Conservation (phyloP, 2,797 vertebrate species). For the Smutsia temminckii region DNA sequence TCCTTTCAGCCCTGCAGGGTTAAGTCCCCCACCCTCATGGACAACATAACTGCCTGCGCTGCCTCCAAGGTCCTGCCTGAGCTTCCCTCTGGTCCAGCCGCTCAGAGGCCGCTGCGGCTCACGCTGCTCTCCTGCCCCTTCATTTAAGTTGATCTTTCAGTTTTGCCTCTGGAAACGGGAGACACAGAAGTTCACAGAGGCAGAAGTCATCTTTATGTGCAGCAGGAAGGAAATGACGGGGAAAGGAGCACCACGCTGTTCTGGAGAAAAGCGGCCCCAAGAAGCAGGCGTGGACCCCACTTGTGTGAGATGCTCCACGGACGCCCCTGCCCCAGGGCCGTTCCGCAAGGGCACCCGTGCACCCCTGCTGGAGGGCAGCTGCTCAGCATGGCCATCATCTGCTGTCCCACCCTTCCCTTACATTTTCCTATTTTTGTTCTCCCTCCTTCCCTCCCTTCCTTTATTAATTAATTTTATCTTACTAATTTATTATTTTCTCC, state of each 20-base stretch:
- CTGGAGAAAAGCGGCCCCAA: neutral
- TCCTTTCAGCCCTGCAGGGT: accelerated
- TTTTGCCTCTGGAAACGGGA: neutral
- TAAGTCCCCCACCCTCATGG: too few relatives aligned
- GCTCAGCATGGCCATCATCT: accelerated
- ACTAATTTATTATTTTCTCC: neutral
- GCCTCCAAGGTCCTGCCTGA: accelerated
- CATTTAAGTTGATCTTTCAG: accelerated
- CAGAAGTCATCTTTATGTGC: neutral
- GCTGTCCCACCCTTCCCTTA: neutral
- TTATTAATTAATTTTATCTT: neutral
- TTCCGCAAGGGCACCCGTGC: too few relatives aligned
- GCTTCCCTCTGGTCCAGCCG: too few relatives aligned
- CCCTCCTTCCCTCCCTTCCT: accelerated
- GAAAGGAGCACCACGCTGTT: neutral
- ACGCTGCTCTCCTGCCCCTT: neutral
- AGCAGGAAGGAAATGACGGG: neutral
- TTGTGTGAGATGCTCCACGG: accelerated
- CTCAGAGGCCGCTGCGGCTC: accelerated
- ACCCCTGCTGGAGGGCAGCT: too few relatives aligned
- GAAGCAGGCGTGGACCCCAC: neutral
- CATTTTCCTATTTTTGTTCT: accelerated
- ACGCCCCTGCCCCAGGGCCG: accelerated
- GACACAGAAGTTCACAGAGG: neutral
- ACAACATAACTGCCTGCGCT: too few relatives aligned